phyloP scores from a whole-genome alignment of 35 echinoderm and acorn worm species.

The Heliocidaris tuberculata region DNA sequence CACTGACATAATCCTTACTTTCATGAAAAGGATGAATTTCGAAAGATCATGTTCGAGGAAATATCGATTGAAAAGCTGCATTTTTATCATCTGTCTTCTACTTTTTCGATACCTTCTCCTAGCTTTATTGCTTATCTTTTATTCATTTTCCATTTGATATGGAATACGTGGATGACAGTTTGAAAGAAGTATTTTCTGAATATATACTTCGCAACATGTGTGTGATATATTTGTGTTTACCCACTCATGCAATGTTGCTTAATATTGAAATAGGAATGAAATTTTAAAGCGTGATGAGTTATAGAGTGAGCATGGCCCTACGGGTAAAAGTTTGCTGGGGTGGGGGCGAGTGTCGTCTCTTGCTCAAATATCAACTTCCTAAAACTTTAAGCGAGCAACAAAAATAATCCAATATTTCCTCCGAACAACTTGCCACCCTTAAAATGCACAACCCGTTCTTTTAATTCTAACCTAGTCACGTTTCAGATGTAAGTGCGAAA shows the following conservation, averaged over 20 bases:
- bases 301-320: background rate
- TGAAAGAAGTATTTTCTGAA: background rate
- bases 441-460: too few species aligned
- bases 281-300: background rate
- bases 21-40: background rate
- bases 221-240: background rate
- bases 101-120: background rate
- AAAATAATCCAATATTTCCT: too few species aligned
- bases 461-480: background rate
- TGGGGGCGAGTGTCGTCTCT: too few species aligned
- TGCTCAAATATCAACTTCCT: too few species aligned
- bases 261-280: background rate
- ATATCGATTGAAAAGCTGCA: background rate
- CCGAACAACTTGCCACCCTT: too few species aligned
- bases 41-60: background rate
- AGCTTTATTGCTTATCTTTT: background rate
- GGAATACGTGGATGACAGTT: background rate
- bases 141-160: background rate
- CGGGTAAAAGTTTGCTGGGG: too few species aligned
- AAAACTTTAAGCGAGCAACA: too few species aligned
- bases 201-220: background rate
- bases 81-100: background rate
- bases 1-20: background rate
- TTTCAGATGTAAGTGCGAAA: background rate
- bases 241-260: background rate